Evolutionary conservation across 2,888 invertebrate genomes (phyloP), one percentile per base, ranked within the genome.

Genomic region (Megamerina dolium): DNA sequence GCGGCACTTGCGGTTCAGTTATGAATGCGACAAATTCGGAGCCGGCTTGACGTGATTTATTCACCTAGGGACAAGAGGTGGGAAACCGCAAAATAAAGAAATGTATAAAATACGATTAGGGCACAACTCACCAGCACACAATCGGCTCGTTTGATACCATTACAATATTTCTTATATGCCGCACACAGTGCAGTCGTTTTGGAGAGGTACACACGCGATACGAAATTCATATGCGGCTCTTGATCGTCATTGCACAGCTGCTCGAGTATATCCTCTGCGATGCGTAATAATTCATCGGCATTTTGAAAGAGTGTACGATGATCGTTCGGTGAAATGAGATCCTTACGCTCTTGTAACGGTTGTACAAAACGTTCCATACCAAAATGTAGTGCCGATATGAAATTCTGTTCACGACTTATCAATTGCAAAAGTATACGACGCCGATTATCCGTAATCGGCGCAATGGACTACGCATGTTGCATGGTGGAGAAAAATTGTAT

Each of bases 231-330:
- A 53, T 82, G 81, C 12, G 69, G 69, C 59, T 87, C 86, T 5
- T 83, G 82, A 39, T 88, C 87, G 43, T 85, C 84, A 57, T 79
- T 81, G 37, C 83, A 76, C 44, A 85, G 68, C 66, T 81, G 80
- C 60, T 90, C 88, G 40, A 87, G 66, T 46, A 89, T 82, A 55
- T 89, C 89, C 70, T 88, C 88, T 1, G 88, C 85, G 59, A 88
- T 75, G 60, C 86, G 57, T 50, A 70, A 58, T 67, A 85, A 81
- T 76, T 89, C 89, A 67, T 89, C 88, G 55, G 85, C 79, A 69
- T 90, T 90, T 73, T 90, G 89, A 68, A 89, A 90, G 43, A 90
- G 74, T 26, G 83, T 76, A 64, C 82, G 78, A 68, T 89, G 88
- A 63, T 90, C 89, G 39, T 79, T 77, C 2, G 82, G 79, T 3